Evolutionary conservation across 1,140 invertebrate genomes (phyloP).

Genomic region (Pogonomyrmex californicus): DNA sequence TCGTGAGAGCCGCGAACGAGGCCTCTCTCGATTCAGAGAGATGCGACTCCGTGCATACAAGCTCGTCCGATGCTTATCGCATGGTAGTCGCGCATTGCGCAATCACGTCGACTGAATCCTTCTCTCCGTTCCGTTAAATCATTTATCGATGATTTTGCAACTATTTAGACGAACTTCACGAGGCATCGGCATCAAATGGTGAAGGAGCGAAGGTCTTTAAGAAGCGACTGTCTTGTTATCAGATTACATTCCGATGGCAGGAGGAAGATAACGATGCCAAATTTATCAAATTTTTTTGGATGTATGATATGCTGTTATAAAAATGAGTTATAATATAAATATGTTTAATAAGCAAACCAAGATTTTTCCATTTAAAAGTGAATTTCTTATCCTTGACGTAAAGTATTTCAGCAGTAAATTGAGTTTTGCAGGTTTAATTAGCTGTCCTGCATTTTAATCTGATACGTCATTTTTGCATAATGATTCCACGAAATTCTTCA

Average conservation of each 20-base stretch:
- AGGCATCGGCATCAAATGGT: slow-evolving; percentile 4
- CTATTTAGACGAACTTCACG: slow-evolving; percentile 34
- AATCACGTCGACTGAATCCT: slow-evolving; percentile 51
- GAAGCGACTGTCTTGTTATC: slow-evolving; percentile 26
- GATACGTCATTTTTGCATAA: slow-evolving; percentile 1
- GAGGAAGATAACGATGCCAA: neutral
- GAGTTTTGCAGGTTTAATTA: neutral
- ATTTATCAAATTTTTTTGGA: neutral
- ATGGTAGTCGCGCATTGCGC: slow-evolving; percentile 59
- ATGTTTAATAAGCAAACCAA: neutral
- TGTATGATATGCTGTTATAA: neutral
- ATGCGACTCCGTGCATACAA: slow-evolving; percentile 33
- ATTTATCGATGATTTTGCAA: slow-evolving; percentile 65
- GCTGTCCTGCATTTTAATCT: neutral
- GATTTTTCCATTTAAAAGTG: neutral
- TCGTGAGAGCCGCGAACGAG: slow-evolving; percentile 57
- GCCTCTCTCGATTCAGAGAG: slow-evolving; percentile 26
- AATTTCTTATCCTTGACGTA: neutral
- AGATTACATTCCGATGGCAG: neutral
- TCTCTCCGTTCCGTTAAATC: slow-evolving; percentile 57
- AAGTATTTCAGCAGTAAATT: neutral
- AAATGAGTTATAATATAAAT: neutral
- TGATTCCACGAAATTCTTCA: slow-evolving; percentile 15
- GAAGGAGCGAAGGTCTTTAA: slow-evolving; percentile 1
- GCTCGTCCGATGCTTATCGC: slow-evolving; percentile 58